Percentiles rank a stretch among this genome's conserved stretches.
These are phyloP conservation scores for Megalopta genalis DNA, from an alignment of 1,140 invertebrate species.

Conservation along the genomic window DNA sequence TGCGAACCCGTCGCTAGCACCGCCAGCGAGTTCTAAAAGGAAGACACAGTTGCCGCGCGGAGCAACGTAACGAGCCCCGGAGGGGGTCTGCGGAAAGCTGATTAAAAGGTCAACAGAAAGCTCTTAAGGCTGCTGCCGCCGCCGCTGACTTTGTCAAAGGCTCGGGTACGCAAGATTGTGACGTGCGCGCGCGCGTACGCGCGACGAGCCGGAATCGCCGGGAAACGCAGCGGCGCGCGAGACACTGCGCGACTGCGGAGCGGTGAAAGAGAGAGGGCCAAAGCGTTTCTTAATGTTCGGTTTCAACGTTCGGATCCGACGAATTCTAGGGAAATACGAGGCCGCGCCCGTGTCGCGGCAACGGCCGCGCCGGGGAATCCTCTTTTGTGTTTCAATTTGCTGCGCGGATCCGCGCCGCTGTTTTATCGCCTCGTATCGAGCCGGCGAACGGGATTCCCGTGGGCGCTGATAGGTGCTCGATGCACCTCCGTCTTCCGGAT, in stretches of 20 bases:
- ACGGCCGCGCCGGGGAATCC: background rate
- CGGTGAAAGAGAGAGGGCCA: background rate
- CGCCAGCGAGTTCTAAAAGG: too few species aligned
- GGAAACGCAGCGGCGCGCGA: background rate
- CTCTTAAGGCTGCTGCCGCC: too few species aligned
- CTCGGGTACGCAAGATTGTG: background rate
- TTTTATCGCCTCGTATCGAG: background rate
- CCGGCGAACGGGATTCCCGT: background rate
- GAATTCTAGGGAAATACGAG: background rate
- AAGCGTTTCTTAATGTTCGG: slow-evolving; percentile 10
- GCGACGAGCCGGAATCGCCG: background rate
- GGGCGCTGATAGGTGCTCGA: background rate
- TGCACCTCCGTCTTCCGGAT: background rate
- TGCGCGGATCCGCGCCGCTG: background rate
- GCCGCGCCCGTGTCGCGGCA: background rate
- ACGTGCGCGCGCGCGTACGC: background rate
- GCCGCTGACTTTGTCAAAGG: background rate
- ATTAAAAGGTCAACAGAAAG: too few species aligned
- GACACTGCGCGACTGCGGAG: background rate
- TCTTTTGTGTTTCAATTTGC: slow-evolving; percentile 14
- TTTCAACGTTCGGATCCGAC: background rate
- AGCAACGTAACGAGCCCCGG: too few species aligned
- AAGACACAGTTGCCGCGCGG: too few species aligned
- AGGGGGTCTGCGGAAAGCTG: too few species aligned
- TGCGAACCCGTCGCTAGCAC: too few species aligned